Conservation (phyloP, 2,888 invertebrate species). For the Chaetogeoica ovagalla region DNA sequence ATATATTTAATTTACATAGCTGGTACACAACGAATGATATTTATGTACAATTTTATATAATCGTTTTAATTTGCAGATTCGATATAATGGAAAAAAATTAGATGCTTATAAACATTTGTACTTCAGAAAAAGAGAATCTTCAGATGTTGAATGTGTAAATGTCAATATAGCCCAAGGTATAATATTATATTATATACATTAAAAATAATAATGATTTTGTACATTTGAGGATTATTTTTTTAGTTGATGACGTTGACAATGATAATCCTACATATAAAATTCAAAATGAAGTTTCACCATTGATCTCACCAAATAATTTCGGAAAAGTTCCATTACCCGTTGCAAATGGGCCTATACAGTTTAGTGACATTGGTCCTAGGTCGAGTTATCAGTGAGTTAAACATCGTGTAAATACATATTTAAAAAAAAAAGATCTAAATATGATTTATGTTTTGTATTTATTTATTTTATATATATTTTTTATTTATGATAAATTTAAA, state of each 20-base stretch:
- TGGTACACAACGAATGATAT: too few species aligned
- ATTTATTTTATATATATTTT: too few species aligned
- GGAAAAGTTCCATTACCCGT: background rate
- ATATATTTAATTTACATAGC: too few species aligned
- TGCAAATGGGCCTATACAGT: constrained; percentile 32
- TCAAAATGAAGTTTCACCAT: constrained; percentile 53
- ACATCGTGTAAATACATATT: background rate
- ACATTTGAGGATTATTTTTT: background rate
- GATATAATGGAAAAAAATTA: constrained; percentile 81
- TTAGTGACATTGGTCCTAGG: constrained; percentile 25
- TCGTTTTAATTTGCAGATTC: constrained; percentile 58
- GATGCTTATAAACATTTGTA: constrained; percentile 87
- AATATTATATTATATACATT: background rate
- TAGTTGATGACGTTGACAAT: background rate
- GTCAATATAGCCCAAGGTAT: constrained; percentile 55
- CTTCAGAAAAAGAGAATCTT: constrained; percentile 68
- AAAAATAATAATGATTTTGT: background rate
- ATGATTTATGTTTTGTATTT: background rate
- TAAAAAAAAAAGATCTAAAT: background rate
- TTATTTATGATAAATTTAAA: background rate
- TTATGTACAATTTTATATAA: background rate
- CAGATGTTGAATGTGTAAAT: constrained; percentile 58
- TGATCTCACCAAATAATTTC: background rate
- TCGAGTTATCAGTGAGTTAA: constrained; percentile 40
- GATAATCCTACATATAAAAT: background rate